Evolutionary conservation across 2,797 vertebrate genomes (phyloP).

Genomic region (Takifugu rubripes): DNA sequence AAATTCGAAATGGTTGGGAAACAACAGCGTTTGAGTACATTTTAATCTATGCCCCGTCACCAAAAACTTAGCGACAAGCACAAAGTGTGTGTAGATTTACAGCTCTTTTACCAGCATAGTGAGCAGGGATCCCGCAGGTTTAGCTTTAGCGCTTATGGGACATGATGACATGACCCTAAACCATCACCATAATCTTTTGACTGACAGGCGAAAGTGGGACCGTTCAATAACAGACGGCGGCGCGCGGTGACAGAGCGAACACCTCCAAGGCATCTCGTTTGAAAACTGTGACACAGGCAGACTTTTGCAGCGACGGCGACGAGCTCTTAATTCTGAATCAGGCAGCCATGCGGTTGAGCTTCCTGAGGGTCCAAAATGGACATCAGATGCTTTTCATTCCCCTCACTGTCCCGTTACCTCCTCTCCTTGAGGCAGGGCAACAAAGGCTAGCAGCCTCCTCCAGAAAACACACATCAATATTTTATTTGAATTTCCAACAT

Average conservation of each 20-base stretch:
- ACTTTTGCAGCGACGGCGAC: slow-evolving; percentile 45
- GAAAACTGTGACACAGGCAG: slow-evolving; percentile 45
- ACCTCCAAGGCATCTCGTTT: slow-evolving; percentile 27
- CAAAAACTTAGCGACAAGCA: slow-evolving; percentile 4
- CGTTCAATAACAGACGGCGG: slow-evolving; percentile 53
- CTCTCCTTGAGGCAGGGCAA: slow-evolving; percentile 85
- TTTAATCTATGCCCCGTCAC: slow-evolving; percentile 79
- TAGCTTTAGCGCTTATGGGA: slow-evolving; percentile 32
- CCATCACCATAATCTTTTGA: slow-evolving; percentile 57
- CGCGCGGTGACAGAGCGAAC: slow-evolving; percentile 33
- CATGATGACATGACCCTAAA: slow-evolving; percentile 48
- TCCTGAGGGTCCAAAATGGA: slow-evolving; percentile 55
- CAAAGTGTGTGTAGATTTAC: slow-evolving; percentile 8
- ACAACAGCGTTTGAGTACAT: slow-evolving; percentile 87
- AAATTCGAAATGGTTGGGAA: slow-evolving; percentile 96
- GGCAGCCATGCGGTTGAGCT: slow-evolving; percentile 56
- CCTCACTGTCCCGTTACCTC: slow-evolving; percentile 66
- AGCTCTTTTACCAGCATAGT: slow-evolving; percentile 19
- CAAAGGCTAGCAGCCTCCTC: slow-evolving; percentile 79
- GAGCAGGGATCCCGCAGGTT: slow-evolving; percentile 32
- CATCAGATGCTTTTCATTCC: slow-evolving; percentile 66
- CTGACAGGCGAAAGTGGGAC: slow-evolving; percentile 49
- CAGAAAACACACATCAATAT: slow-evolving; percentile 89
- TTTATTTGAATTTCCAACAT: slow-evolving; percentile 97
- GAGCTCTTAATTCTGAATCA: slow-evolving; percentile 35